Conservation (phyloP, 2,797 vertebrate species). For the Chloroceryle amazona region DNA sequence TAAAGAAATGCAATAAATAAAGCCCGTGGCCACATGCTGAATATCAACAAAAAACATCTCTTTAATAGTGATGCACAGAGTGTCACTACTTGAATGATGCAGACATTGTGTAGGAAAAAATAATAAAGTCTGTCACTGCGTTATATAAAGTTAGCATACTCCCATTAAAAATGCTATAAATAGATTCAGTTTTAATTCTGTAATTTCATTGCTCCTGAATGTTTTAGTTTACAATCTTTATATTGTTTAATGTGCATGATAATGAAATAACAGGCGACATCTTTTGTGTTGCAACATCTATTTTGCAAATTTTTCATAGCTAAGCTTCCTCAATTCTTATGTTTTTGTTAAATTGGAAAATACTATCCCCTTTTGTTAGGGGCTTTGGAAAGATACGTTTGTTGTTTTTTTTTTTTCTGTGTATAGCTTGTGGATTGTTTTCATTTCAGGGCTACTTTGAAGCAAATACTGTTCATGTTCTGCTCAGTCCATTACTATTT, state of each 20-base stretch:
- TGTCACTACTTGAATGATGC: not conserved
- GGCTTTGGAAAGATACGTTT: not conserved
- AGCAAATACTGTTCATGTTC: not conserved
- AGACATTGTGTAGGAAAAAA: not conserved
- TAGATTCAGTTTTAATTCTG: not conserved
- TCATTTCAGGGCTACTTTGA: not conserved
- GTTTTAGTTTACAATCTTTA: conserved; percentile 14
- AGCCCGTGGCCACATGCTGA: not conserved
- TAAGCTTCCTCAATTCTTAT: not conserved
- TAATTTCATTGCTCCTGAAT: not conserved
- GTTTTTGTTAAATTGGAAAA: not conserved
- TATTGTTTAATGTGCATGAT: not conserved
- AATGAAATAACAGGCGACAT: not conserved
- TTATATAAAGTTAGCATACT: not conserved
- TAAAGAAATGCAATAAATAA: not conserved
- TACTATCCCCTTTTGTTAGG: not conserved
- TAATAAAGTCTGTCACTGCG: not conserved
- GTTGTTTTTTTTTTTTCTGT: not conserved
- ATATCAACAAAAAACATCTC: not conserved
- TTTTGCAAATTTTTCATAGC: not conserved
- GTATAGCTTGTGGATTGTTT: not conserved
- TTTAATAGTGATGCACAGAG: not conserved
- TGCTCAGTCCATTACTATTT: not conserved
- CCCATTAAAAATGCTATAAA: not conserved
- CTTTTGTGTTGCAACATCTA: not conserved